Evolutionary conservation across 2,113 vertebrate genomes (phyloP), one percentile per base, ranked within the genome.

Genomic region (Columba janthina): DNA sequence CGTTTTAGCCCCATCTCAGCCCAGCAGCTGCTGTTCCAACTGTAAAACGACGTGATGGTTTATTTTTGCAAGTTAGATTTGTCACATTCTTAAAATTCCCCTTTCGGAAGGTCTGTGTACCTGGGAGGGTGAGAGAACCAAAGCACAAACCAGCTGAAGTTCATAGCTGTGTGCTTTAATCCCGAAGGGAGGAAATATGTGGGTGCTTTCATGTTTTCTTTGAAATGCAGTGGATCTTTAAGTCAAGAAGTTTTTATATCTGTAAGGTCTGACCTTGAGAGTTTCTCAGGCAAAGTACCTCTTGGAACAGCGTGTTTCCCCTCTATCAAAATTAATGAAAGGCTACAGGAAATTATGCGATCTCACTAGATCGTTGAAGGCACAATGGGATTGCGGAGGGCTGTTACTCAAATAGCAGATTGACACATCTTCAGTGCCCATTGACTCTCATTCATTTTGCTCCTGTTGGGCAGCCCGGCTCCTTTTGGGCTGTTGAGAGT

Each of bases 251-350:
- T 34, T 84, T 54, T 28, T 76, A 3, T 25, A n/a, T 42, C 28
- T 36, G 1, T 44, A 21, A 53, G 16, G 66, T 62, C 31, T 91
- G 89, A 92, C 94, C 87, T 91, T 91, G 83, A 94, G 80, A 70
- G 64, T 73, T 83, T 76, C 80, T 78, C 46, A 25, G 71, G 83
- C 75, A 40, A 46, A 85, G 56, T 44, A 51, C 50, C 58, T 86
- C 58, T 76, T 78, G 12, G 83, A 64, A 25, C 46, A 34, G 67
- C 5, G n/a, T 32, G 11, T 77, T 84, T 81, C 69, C 46, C 58
- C 84, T 92, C 92, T 54, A 94, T 90, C 76, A 92, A 17, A 94
- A 95, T 89, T 89, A 95, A 94, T 96, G 89, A 29, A 48, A 54
- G 56, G 21, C 86, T 78, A 3, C 19, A 26, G 90, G 91, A 90